Conservation (phyloP, 1,140 invertebrate species). For the Lycorma delicatula region DNA sequence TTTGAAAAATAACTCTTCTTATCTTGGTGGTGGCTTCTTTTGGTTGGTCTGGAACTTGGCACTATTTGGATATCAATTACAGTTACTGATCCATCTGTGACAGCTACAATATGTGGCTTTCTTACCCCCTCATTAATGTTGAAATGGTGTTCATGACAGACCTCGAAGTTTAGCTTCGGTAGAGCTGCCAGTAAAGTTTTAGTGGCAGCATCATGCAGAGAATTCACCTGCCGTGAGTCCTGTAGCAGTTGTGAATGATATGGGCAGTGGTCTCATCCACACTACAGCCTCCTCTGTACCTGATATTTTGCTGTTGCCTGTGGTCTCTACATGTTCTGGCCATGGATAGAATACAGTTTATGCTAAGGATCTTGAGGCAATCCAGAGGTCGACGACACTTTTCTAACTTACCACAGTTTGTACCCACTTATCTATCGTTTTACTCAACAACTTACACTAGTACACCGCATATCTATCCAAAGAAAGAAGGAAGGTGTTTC, state of each 20-base stretch:
- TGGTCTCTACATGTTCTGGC: conserved; percentile 21
- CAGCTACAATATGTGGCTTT: too few species aligned
- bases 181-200: too few species aligned
- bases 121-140: too few species aligned
- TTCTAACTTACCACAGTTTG: neutral
- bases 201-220: too few species aligned
- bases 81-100: too few species aligned
- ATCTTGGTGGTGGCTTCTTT: too few species aligned
- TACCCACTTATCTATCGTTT: neutral
- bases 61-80: too few species aligned
- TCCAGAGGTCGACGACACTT: neutral
- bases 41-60: too few species aligned
- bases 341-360: conserved; percentile 24
- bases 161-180: too few species aligned
- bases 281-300: conserved; percentile 33
- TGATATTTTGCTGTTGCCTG: neutral
- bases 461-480: neutral
- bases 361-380: neutral
- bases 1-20: too few species aligned
- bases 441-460: neutral
- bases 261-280: conserved; percentile 35
- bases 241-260: conserved; percentile 33
- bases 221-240: conserved; percentile 37
- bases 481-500: neutral
- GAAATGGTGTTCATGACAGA: too few species aligned